phyloP scores from a whole-genome alignment of 2,797 vertebrate species.

The Hozukius guyotensis region DNA sequence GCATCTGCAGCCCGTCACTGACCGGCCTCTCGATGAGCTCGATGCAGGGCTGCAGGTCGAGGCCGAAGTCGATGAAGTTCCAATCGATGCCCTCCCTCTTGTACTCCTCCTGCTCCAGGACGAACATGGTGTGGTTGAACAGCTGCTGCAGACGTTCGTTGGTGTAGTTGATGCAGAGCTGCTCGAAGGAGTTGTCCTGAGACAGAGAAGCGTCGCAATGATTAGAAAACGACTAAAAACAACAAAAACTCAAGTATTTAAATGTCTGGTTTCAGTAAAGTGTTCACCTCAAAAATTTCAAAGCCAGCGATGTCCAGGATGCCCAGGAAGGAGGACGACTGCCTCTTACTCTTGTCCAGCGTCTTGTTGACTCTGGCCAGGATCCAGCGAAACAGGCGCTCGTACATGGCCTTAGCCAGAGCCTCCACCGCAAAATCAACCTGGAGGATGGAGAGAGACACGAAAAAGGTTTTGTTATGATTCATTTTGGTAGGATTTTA shows the following conservation, averaged over 20 bases:
- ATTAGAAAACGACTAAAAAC: background rate
- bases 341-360: conserved; percentile 94
- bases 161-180: conserved; percentile 96
- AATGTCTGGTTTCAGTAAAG: background rate
- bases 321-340: conserved; percentile 94
- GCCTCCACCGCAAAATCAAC: conserved; percentile 95
- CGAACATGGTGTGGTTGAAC: conserved; percentile 97
- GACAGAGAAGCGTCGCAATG: background rate
- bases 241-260: background rate
- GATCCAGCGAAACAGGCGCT: conserved; percentile 96
- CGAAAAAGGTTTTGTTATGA: no score
- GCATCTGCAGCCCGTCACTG: conserved; percentile 19
- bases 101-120: conserved; percentile 95
- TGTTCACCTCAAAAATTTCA: conserved; percentile 94
- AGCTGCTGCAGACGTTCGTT: conserved; percentile 96
- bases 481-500: no score
- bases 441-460: conserved; percentile 65
- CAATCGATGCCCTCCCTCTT: conserved; percentile 95
- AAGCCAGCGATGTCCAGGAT: conserved; percentile 99
- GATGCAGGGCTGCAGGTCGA: conserved; percentile 87
- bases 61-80: conserved; percentile 95
- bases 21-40: conserved; percentile 90
- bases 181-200: conserved; percentile 94
- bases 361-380: conserved; percentile 93
- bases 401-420: conserved; percentile 96